Conservation (phyloP, 2,113 vertebrate genomes). For the Spea multiplicata region DNA sequence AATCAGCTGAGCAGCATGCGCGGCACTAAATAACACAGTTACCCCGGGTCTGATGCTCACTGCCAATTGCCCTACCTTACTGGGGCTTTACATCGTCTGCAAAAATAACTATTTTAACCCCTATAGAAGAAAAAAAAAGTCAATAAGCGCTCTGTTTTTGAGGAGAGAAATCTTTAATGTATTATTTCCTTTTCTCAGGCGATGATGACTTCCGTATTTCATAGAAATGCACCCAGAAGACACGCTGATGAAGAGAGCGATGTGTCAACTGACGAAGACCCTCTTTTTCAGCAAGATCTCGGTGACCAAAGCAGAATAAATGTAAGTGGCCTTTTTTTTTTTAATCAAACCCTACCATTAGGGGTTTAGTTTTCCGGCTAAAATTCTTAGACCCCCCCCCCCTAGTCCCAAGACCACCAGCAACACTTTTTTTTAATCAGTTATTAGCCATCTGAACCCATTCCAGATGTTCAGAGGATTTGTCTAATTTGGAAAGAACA, state of each 20-base stretch:
- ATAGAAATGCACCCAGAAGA: constrained; percentile 26
- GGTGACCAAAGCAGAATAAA: constrained; percentile 27
- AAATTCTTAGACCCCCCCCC: neutral
- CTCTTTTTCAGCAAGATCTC: constrained; percentile 29
- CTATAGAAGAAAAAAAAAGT: no score
- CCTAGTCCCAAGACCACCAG: neutral
- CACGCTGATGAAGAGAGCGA: constrained; percentile 8
- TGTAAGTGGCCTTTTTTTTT: constrained; percentile 6
- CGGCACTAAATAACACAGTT: constrained; percentile 4
- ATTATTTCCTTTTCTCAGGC: constrained; percentile 30
- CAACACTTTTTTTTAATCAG: neutral
- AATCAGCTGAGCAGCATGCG: neutral
- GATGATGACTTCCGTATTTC: constrained; percentile 39
- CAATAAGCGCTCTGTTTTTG: no score
- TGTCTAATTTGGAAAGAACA: neutral
- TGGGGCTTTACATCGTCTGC: neutral
- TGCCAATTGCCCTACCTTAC: constrained; percentile 14
- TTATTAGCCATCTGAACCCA: constrained; percentile 4
- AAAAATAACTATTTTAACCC: neutral
- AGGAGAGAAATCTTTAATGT: neutral
- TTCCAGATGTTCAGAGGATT: constrained; percentile 10
- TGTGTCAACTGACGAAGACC: constrained; percentile 36
- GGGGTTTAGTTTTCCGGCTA: no score
- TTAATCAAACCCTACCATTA: neutral
- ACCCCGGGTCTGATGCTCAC: constrained; percentile 4